Conservation (phyloP, 2,888 invertebrate species). For the Brachyptera risi region DNA sequence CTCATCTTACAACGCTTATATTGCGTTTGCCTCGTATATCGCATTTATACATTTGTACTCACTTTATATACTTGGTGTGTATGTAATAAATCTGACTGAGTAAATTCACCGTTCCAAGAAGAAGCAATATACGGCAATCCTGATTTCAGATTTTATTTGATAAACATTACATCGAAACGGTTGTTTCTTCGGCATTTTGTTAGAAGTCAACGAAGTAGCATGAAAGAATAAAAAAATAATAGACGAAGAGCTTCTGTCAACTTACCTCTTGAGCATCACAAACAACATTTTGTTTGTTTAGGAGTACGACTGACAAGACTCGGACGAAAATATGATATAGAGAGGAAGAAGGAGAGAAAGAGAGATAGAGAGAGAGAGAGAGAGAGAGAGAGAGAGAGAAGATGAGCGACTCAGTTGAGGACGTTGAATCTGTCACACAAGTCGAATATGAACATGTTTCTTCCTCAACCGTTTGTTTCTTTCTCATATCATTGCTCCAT, state of each 20-base stretch:
- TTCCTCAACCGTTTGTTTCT: neutral
- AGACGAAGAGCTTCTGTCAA: slow-evolving; percentile 1
- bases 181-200: neutral
- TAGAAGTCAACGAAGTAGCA: neutral
- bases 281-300: slow-evolving; percentile 8
- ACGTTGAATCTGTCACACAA: neutral
- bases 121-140: neutral
- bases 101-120: too few relatives aligned
- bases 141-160: neutral
- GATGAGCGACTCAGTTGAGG: neutral
- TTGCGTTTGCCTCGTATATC: too few relatives aligned
- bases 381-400: too few relatives aligned
- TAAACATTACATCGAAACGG: neutral
- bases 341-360: too few relatives aligned
- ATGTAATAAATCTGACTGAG: too few relatives aligned
- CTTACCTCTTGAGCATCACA: neutral
- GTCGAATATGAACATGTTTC: neutral
- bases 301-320: too few relatives aligned
- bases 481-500: neutral
- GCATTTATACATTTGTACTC: too few relatives aligned
- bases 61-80: too few relatives aligned
- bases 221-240: neutral
- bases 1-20: too few relatives aligned
- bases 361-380: too few relatives aligned
- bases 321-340: too few relatives aligned